Evolutionary conservation across 2,888 invertebrate species (phyloP).

Genomic region (Drosophila austrosaltans): DNA sequence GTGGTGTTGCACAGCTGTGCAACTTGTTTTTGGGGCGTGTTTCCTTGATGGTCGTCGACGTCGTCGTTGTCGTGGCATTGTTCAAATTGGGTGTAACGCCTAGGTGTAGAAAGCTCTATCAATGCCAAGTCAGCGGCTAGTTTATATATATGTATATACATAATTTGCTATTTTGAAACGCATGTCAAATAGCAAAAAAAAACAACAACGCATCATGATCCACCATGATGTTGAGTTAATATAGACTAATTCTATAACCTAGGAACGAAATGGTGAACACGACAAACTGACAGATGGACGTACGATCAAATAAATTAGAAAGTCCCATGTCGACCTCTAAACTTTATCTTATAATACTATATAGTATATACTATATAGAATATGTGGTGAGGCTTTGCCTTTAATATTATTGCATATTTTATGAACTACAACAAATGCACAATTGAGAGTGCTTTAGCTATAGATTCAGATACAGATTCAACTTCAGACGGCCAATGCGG

Average conservation of each 20-base stretch:
- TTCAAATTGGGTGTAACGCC: slow-evolving; percentile 69
- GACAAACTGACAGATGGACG: slow-evolving; percentile 46
- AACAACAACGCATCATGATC: slow-evolving; percentile 31
- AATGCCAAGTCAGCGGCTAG: slow-evolving; percentile 56
- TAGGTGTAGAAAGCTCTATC: slow-evolving; percentile 45
- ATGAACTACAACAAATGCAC: slow-evolving; percentile 70
- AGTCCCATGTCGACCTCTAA: slow-evolving; percentile 76
- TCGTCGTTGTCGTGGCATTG: slow-evolving; percentile 28
- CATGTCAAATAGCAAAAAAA: no score
- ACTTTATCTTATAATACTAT: slow-evolving; percentile 59
- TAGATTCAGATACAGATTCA: slow-evolving; percentile 24
- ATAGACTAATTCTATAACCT: slow-evolving; percentile 35
- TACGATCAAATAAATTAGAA: slow-evolving; percentile 78
- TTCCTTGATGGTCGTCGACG: slow-evolving; percentile 65
- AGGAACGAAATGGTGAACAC: slow-evolving; percentile 59
- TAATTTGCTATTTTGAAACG: slow-evolving; percentile 43
- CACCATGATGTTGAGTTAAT: slow-evolving; percentile 32
- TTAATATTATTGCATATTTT: slow-evolving; percentile 74
- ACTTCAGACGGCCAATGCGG: slow-evolving; percentile 53
- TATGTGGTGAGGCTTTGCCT: slow-evolving; percentile 51
- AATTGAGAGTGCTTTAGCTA: slow-evolving; percentile 62
- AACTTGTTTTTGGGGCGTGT: slow-evolving; percentile 73
- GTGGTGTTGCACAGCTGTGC: slow-evolving; percentile 60
- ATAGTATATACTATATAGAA: slow-evolving; percentile 3
- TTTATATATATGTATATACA: slow-evolving; percentile 32